Evolutionary conservation across 2,797 vertebrate genomes (phyloP).

Genomic region (Oreochromis mossambicus): DNA sequence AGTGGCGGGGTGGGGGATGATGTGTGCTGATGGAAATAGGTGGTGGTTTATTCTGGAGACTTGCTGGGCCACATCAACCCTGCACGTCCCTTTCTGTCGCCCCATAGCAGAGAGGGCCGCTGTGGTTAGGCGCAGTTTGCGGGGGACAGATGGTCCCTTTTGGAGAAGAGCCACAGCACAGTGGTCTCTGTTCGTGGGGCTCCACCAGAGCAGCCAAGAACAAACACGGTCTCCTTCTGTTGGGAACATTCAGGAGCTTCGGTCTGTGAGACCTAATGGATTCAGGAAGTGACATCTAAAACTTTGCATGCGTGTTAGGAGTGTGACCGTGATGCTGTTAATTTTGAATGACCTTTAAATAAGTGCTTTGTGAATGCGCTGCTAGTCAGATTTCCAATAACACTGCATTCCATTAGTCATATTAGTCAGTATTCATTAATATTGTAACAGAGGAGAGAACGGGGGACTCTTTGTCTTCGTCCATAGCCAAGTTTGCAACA

Average conservation of each 20-base stretch:
- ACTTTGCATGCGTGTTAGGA: not conserved
- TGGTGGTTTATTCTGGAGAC: conserved; percentile 62
- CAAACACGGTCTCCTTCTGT: conserved; percentile 70
- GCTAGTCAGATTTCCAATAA: not conserved
- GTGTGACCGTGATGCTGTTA: not conserved
- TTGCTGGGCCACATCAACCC: conserved; percentile 68
- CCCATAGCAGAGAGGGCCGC: conserved; percentile 26
- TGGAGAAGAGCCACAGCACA: conserved; percentile 69
- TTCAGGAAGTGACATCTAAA: conserved; percentile 24
- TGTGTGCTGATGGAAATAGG: conserved; percentile 62
- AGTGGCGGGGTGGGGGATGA: not conserved
- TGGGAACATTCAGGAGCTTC: conserved; percentile 49
- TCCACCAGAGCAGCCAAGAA: conserved; percentile 62
- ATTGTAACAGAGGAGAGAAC: not conserved
- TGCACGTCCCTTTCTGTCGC: conserved; percentile 39
- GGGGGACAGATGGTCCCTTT: conserved; percentile 74
- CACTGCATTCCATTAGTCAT: not conserved
- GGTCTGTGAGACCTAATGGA: conserved; percentile 13
- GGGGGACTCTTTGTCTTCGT: not conserved
- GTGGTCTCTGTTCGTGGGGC: conserved; percentile 56
- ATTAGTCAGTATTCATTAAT: conserved; percentile 10
- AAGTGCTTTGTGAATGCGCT: not conserved
- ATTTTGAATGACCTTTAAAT: not conserved
- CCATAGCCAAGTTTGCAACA: not conserved
- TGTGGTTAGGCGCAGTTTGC: conserved; percentile 44